Conservation (phyloP, 2,888 invertebrate genomes). For the Eupithecia subumbrata region DNA sequence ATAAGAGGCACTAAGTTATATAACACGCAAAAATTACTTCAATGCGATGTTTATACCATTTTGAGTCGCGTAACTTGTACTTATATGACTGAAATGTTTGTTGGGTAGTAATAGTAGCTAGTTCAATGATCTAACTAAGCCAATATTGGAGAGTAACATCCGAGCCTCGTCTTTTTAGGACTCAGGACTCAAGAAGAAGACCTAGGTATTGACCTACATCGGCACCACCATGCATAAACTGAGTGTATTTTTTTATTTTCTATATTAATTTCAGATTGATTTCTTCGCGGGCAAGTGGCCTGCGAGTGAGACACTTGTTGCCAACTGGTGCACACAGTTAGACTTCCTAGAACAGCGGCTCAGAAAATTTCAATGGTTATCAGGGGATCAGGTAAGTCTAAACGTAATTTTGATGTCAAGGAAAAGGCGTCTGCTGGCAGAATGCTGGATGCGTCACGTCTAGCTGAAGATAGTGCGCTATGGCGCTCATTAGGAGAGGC, state of each 20-base stretch:
- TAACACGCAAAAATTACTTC: no score
- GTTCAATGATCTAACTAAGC: no score
- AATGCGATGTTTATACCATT: no score
- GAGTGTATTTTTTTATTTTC: not conserved
- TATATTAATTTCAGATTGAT: conserved; percentile 57
- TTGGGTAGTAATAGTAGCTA: no score
- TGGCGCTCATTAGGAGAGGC: not conserved
- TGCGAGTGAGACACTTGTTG: conserved; percentile 46
- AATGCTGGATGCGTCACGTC: not conserved
- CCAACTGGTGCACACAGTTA: conserved; percentile 60
- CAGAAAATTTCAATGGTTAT: conserved; percentile 57
- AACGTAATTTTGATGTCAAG: not conserved
- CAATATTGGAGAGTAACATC: not conserved
- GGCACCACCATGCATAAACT: not conserved
- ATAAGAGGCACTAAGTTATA: no score
- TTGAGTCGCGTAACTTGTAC: no score
- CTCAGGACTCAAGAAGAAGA: not conserved
- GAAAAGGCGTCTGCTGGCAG: not conserved
- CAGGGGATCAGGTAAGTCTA: conserved; percentile 62
- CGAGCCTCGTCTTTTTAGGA: no score
- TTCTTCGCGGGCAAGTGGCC: conserved; percentile 64
- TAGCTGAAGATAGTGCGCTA: not conserved
- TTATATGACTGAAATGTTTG: no score
- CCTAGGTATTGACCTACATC: not conserved
- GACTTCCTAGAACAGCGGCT: conserved; percentile 65